phyloP scores from a whole-genome alignment of 2,113 vertebrate genomes.

The Puntigrus tetrazona region DNA sequence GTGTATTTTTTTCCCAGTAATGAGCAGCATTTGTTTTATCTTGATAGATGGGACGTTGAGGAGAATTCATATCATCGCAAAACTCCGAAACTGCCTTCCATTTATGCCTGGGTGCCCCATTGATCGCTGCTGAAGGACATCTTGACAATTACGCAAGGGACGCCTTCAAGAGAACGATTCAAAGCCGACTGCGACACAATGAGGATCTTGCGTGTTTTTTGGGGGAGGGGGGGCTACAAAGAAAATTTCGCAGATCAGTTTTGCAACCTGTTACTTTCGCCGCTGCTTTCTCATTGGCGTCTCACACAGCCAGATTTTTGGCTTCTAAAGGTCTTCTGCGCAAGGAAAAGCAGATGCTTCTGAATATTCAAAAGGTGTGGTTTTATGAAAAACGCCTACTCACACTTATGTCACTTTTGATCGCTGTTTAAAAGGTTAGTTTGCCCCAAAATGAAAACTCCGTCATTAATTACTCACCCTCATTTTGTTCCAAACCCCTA shows the following conservation, averaged over 20 bases:
- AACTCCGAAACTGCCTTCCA: conserved; percentile 42
- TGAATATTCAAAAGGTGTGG: conserved; percentile 61
- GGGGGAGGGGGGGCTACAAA: background rate
- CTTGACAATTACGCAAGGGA: conserved; percentile 32
- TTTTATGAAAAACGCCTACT: background rate
- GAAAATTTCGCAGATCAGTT: background rate
- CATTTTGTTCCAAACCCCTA: no score
- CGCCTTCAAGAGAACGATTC: conserved; percentile 16
- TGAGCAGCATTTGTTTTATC: conserved; percentile 70
- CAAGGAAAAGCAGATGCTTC: conserved; percentile 58
- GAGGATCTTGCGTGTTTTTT: background rate
- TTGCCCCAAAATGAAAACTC: no score
- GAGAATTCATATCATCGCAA: conserved; percentile 56
- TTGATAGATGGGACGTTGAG: conserved; percentile 65
- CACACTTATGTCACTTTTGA: background rate
- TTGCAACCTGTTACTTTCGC: conserved; percentile 42
- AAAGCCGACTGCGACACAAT: conserved; percentile 27
- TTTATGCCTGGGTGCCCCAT: conserved; percentile 35
- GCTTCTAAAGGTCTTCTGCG: background rate
- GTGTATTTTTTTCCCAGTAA: conserved; percentile 63
- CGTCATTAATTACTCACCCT: no score
- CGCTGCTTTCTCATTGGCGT: background rate
- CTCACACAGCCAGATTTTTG: conserved; percentile 5
- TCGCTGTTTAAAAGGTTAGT: no score
- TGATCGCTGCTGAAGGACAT: conserved; percentile 57